These are phyloP conservation scores for Apus apus DNA, from an alignment of 2,113 vertebrate genomes.

Conservation along the genomic window DNA sequence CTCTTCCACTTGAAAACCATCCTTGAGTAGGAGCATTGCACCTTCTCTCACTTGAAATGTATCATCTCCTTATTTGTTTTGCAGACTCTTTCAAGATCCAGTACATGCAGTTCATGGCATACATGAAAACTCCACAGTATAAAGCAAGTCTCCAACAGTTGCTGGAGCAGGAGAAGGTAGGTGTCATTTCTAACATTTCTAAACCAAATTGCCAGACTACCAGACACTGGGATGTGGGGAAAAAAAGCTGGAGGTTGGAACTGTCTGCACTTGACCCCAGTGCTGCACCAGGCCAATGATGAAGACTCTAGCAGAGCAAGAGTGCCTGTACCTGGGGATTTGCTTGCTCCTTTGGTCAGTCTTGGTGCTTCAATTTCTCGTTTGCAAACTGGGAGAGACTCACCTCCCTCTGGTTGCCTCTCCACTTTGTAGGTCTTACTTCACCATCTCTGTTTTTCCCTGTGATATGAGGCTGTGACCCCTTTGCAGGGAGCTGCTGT, in stretches of 20 bases:
- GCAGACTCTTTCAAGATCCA: conserved; percentile 96
- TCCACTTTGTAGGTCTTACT: too few relatives aligned
- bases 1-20: not conserved
- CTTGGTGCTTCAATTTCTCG: not conserved
- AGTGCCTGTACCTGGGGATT: not conserved
- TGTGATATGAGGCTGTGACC: not conserved
- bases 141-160: conserved; percentile 91
- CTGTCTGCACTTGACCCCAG: too few relatives aligned
- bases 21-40: not conserved
- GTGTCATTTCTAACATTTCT: not conserved
- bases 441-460: not conserved
- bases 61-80: not conserved
- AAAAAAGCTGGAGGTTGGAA: not conserved
- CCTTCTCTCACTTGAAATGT: not conserved
- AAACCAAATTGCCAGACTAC: not conserved
- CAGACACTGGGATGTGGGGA: not conserved
- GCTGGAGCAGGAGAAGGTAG: conserved; percentile 94
- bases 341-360: not conserved
- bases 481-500: not conserved
- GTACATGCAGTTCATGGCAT: conserved; percentile 94
- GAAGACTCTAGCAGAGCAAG: not conserved
- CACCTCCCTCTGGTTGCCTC: not conserved
- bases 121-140: conserved; percentile 97
- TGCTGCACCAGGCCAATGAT: not conserved
- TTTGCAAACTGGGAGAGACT: not conserved